Conservation (phyloP, 2,797 vertebrate genomes). For the Tauraco hartlaubi region DNA sequence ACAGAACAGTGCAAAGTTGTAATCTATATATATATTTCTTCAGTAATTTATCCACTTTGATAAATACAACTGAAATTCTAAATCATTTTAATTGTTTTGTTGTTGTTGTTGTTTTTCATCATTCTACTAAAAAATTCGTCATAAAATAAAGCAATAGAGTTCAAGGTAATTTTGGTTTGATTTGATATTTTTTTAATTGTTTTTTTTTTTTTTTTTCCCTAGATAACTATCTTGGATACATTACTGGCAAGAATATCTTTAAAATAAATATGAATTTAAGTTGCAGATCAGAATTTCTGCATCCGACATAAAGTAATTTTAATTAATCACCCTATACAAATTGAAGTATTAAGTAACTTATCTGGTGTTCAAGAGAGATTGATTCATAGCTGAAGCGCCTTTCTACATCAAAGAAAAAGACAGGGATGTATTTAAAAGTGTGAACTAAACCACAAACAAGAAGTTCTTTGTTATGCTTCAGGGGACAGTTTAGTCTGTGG, state of each 20-base stretch:
- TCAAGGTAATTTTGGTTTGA: not conserved
- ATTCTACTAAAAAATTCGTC: not conserved
- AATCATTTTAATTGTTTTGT: too few relatives aligned
- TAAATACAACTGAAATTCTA: not conserved
- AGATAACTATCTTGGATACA: not conserved
- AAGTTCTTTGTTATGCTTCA: not conserved
- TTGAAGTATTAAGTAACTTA: not conserved
- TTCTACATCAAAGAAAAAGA: not conserved
- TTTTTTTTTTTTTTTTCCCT: not conserved
- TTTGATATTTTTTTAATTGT: not conserved
- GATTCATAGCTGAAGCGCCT: not conserved
- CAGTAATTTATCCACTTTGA: not conserved
- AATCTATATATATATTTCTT: not conserved
- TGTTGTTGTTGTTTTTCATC: not conserved
- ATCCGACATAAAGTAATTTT: not conserved
- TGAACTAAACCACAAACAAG: not conserved
- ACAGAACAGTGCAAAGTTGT: accelerated
- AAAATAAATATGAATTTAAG: not conserved
- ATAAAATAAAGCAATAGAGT: not conserved
- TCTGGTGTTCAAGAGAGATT: not conserved
- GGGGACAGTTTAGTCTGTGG: not conserved
- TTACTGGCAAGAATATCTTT: not conserved
- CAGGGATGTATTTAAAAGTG: not conserved
- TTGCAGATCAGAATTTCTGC: not conserved
- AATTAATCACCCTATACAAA: not conserved